These are phyloP conservation scores for Mylabris sibirica DNA, from an alignment of 2,888 invertebrate genomes.

Conservation along the genomic window DNA sequence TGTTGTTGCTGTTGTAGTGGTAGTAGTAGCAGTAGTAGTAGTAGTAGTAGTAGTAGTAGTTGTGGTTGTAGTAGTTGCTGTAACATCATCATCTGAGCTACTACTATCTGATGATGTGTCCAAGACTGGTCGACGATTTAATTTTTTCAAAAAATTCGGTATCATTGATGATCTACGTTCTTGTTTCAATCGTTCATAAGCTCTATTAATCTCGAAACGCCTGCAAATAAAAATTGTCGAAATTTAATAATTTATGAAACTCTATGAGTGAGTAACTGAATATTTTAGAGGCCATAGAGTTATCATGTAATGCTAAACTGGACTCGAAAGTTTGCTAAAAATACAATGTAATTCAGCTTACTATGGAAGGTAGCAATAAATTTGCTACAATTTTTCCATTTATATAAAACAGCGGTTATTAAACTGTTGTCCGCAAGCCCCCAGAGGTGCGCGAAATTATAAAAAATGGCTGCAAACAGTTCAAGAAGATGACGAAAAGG, in stretches of 20 bases:
- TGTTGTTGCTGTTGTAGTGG: not conserved
- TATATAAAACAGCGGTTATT: no score
- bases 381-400: no score
- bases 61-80: not conserved
- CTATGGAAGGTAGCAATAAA: no score
- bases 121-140: conserved; percentile 41
- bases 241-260: not conserved
- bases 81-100: conserved; percentile 48
- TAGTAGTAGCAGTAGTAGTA: not conserved
- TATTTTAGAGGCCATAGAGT: no score
- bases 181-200: conserved; percentile 45
- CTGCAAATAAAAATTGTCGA: conserved; percentile 26
- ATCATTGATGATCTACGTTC: conserved; percentile 43
- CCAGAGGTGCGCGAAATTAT: no score
- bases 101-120: conserved; percentile 51
- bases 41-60: not conserved
- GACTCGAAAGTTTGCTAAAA: no score
- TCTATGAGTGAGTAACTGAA: no score
- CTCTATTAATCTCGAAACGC: conserved; percentile 48
- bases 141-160: conserved; percentile 48
- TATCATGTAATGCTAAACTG: no score
- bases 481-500: no score
- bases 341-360: no score
- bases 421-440: no score
- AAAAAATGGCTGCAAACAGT: no score